Base-by-base conservation (phyloP, 64 coral and sea anemone genomes). In the Orbicella faveolata region DNA sequence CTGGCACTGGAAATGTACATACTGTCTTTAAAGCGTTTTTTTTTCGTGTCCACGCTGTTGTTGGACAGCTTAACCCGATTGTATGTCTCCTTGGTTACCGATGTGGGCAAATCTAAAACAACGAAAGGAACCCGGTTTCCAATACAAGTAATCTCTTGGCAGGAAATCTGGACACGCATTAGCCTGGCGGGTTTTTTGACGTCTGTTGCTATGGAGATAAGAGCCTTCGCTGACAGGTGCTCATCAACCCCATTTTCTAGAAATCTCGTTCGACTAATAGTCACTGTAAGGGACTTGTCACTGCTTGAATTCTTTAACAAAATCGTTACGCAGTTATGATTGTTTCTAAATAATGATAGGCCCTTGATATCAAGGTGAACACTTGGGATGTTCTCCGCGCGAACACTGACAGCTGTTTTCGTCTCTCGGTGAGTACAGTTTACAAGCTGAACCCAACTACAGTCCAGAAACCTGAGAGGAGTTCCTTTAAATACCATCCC, bases 401-500 rank as follows among this genome's bases (percentile, higher is more conserved):
- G 2, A 52, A 73, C 64, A 16, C 35, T 72, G 39, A 85, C 37
- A 14, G 82, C 63, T 69, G 39, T 73, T 20, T 23, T 72, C 18
- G 82, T 20, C 23, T 70, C 51, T 52, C 52, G 17, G 41, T 85
- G 63, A 13, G 82, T 69, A 66, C 82, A 85, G 63, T 85, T 70
- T 72, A 73, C 52, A 1, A 85, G 64, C 63, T 73, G 82, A 33
- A 85, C 41, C 2, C 15, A 18, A n/a, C 65, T 41, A 73, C 63
- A 72, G 9, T 85, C 82, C 10, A 69, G 36, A 72, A 85, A 85
- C 2, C 1, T 33, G 2, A 85, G 36, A 4, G 82, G 82, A 9
- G 82, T 73, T n/a, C 65, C 23, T 20, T 72, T 52, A 30, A 85
- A 85, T 48, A 25, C 65, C 33, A 85, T 85, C 11, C 82, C 82